Conservation (phyloP, 2,797 vertebrate species). For the Mus minutoides region DNA sequence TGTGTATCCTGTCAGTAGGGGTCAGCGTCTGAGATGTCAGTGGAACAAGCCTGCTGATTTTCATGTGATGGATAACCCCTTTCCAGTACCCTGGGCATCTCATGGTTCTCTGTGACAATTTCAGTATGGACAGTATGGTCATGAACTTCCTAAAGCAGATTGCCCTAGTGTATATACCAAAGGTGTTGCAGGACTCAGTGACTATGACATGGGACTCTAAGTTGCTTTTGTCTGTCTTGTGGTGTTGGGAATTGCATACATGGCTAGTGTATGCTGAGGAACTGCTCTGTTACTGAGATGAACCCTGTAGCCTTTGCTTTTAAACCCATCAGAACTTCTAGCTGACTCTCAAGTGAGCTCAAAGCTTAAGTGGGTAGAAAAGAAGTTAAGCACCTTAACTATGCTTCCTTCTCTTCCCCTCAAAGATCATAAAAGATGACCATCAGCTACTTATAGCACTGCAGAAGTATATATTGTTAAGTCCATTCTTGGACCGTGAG, state of each 20-base stretch:
- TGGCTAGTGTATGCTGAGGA: background rate
- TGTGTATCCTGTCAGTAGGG: background rate
- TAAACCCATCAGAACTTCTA: constrained; percentile 24
- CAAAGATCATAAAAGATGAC: background rate
- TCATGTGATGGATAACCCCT: background rate
- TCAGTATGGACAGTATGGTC: constrained; percentile 12
- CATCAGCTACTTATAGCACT: background rate
- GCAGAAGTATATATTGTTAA: background rate
- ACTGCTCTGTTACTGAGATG: background rate
- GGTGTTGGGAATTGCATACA: background rate
- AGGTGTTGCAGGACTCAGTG: background rate
- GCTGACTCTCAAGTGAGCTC: constrained; percentile 57
- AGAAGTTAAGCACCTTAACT: constrained; percentile 51
- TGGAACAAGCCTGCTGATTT: background rate
- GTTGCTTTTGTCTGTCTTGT: background rate
- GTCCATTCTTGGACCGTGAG: constrained; percentile 63
- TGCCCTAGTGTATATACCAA: background rate
- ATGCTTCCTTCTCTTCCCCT: constrained; percentile 42
- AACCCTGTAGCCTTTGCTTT: background rate
- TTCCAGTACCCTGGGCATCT: background rate
- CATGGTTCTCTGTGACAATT: background rate
- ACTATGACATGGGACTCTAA: constrained; percentile 41
- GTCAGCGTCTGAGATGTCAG: background rate
- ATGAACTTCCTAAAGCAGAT: constrained; percentile 28
- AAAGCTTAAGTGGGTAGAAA: constrained; percentile 38